Percentiles rank a stretch among this genome's conserved stretches.
Evolutionary conservation across 2,888 invertebrate genomes (phyloP).

Genomic region (Clostera curtula): DNA sequence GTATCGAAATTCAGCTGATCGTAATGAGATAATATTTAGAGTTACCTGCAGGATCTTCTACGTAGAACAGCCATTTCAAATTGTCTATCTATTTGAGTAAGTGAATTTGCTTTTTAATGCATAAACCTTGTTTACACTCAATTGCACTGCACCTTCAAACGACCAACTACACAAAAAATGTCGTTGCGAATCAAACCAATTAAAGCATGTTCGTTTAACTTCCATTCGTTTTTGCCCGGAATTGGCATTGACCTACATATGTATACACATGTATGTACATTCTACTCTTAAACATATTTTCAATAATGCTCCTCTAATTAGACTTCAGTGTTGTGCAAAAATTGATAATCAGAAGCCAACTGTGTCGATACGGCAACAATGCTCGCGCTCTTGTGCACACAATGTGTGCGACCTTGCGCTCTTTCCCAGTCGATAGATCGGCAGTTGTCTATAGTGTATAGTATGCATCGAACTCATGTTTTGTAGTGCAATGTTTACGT

Average conservation of each 20-base stretch:
- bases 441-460: constrained; percentile 16
- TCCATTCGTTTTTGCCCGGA: constrained; percentile 6
- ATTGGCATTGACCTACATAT: constrained; percentile 19
- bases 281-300: constrained; percentile 12
- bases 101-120: too few relatives aligned
- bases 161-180: background rate
- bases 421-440: constrained; percentile 23
- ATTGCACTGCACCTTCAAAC: too few relatives aligned
- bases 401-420: constrained; percentile 46
- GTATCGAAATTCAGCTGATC: too few relatives aligned
- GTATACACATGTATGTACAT: too few relatives aligned
- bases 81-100: too few relatives aligned
- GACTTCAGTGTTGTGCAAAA: constrained; percentile 19
- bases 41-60: too few relatives aligned
- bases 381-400: constrained; percentile 31
- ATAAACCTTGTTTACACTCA: too few relatives aligned
- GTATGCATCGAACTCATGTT: constrained; percentile 1
- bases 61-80: too few relatives aligned
- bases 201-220: constrained; percentile 1
- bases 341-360: constrained; percentile 22
- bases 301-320: constrained; percentile 21
- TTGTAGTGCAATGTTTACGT: constrained; percentile 1
- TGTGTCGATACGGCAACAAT: constrained; percentile 33
- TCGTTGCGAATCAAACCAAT: constrained; percentile 1
- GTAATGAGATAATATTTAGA: too few relatives aligned